Base-by-base conservation (phyloP, 2,888 invertebrate genomes). In the Ecliptopera silaceata region DNA sequence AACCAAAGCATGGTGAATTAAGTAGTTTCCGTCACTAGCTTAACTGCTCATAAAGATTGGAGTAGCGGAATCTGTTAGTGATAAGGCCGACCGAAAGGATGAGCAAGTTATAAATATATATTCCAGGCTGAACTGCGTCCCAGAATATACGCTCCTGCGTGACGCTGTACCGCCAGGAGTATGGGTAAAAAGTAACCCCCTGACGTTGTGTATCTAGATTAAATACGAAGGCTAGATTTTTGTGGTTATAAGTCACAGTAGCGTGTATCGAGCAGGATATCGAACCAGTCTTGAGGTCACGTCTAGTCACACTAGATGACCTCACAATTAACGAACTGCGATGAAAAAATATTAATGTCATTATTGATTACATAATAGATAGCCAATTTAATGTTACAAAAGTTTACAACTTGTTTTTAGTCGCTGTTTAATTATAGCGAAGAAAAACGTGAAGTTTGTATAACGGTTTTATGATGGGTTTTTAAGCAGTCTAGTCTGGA, bases 231-330 rank as follows among this genome's bases (percentile, higher is more conserved):
- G 1, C 2, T 4, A 6, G 2, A 26, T 26, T 26, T 8, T 6
- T 26, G 26, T 8, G 26, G 10, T 4, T 31, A 11, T 1, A 31
- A 11, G 31, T 31, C n/a, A 11, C 31, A 11, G 31, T 31, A 1
- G 10, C 11, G n/a, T 11, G 31, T 36, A 36, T n/a, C 13, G 15
- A 47, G 39, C 48, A 45, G 26, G 57, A 44, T 52, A 22, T 38
- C 39, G 22, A 39, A 57, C 43, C 52, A 52, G 58, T 49, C 26
- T 15, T 45, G 44, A 57, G 46, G 51, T 57, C 48, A 57, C 38
- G 34, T 45, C 32, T 42, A 51, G 42, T 32, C 22, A 17, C 13
- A 22, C 38, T 52, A 48, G 39, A 58, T 58, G 58, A 58, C 58
- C 34, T 58, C 58, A 53, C 44, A 11, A 22, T 13, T 4, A 4